Conservation (phyloP, 2,888 invertebrate species). For the Microdon myrmicae region DNA sequence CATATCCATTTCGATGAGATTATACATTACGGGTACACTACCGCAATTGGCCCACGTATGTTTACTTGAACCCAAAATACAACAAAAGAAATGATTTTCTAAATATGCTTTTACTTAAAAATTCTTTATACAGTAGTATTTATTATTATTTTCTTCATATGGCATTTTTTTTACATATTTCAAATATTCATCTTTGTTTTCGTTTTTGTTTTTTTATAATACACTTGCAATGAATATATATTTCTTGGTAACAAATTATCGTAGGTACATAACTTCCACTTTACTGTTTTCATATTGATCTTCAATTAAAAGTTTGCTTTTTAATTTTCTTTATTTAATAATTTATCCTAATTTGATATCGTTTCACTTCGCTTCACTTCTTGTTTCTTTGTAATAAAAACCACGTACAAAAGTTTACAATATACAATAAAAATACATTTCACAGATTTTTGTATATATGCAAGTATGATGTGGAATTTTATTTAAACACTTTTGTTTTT, state of each 20-base stretch:
- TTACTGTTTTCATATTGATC: background rate
- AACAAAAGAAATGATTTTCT: background rate
- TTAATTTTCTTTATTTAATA: background rate
- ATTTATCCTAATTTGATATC: background rate
- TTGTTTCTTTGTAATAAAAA: constrained; percentile 26
- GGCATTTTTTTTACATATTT: constrained; percentile 26
- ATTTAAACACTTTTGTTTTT: too few relatives aligned
- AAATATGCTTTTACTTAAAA: constrained; percentile 36
- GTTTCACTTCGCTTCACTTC: background rate
- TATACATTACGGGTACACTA: too few relatives aligned
- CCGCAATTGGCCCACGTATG: too few relatives aligned
- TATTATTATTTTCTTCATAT: constrained; percentile 22
- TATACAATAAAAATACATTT: constrained; percentile 38
- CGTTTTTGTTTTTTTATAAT: constrained; percentile 18
- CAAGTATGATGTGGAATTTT: background rate
- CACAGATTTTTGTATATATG: background rate
- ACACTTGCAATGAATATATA: constrained; percentile 16
- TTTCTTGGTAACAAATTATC: constrained; percentile 33
- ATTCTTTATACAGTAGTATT: constrained; percentile 33
- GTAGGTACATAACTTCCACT: constrained; percentile 31
- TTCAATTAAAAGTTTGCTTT: background rate
- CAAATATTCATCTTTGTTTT: too few relatives aligned
- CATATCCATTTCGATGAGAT: too few relatives aligned
- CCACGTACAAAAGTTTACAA: constrained; percentile 38
- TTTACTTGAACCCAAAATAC: background rate